Percentiles rank a stretch among this genome's conserved stretches.
Conservation (phyloP, 2,888 invertebrate species). For the Lasioglossum lativentre region DNA sequence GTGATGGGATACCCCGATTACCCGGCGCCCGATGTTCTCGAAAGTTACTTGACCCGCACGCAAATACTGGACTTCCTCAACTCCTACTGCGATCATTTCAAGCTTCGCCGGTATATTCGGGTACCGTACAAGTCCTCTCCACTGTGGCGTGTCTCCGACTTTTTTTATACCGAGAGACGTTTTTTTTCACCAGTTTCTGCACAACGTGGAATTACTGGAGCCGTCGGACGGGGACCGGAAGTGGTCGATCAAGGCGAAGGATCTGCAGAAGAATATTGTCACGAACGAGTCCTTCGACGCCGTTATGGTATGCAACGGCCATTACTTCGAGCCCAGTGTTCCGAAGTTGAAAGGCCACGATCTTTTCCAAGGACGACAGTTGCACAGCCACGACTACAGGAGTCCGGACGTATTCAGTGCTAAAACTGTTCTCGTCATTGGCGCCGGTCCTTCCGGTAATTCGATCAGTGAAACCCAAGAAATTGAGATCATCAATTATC, state of each 20-base stretch:
- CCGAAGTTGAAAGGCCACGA: conserved; percentile 85
- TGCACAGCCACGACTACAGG: conserved; percentile 84
- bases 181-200: conserved; percentile 74
- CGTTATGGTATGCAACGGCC: conserved; percentile 85
- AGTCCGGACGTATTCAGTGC: conserved; percentile 78
- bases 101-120: conserved; percentile 88
- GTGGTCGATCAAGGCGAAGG: conserved; percentile 81
- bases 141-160: background rate
- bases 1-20: conserved; percentile 96
- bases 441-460: conserved; percentile 84
- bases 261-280: conserved; percentile 73
- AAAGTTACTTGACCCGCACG: conserved; percentile 90
- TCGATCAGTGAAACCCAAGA: background rate
- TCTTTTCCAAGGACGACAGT: conserved; percentile 80
- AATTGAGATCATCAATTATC: background rate
- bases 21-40: conserved; percentile 89
- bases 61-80: conserved; percentile 91
- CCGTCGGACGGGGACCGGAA: conserved; percentile 64
- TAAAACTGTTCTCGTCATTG: conserved; percentile 81
- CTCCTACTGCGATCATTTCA: conserved; percentile 89
- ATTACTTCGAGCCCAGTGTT: conserved; percentile 85
- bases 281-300: conserved; percentile 81
- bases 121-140: conserved; percentile 82
- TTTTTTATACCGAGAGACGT: background rate
- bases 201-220: conserved; percentile 79